These are phyloP conservation scores for Trichomalopsis sarcophagae DNA, from an alignment of 1,140 invertebrate genomes.

Conservation along the genomic window DNA sequence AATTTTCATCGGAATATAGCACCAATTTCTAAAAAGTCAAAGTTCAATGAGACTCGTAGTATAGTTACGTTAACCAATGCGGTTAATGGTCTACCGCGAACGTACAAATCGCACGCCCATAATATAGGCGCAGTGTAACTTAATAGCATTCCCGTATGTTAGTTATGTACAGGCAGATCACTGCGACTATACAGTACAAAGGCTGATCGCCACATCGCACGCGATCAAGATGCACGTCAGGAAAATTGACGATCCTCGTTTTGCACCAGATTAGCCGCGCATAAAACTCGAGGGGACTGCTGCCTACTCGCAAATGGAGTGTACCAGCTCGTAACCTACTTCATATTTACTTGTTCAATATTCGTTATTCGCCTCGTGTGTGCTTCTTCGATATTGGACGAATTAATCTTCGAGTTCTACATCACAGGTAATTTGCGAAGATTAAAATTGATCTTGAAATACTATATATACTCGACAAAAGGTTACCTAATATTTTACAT, in stretches of 20 bases:
- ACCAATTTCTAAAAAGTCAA: neutral
- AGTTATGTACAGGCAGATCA: constrained; percentile 65
- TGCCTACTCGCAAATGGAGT: neutral
- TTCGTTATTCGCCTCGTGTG: too few relatives aligned
- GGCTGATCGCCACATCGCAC: constrained; percentile 73
- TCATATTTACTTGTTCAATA: neutral
- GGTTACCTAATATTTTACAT: constrained; percentile 4
- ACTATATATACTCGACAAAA: neutral
- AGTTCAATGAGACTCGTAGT: neutral
- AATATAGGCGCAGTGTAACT: constrained; percentile 59
- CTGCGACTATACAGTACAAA: constrained; percentile 66
- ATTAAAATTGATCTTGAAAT: neutral
- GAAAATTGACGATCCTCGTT: constrained; percentile 67
- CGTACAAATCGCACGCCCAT: neutral
- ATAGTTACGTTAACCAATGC: neutral
- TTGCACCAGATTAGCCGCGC: constrained; percentile 22
- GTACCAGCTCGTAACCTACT: neutral
- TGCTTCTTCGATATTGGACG: neutral
- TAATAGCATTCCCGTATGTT: constrained; percentile 64
- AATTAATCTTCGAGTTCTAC: neutral
- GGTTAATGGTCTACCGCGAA: neutral
- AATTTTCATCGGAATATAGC: too few relatives aligned
- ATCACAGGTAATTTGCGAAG: neutral
- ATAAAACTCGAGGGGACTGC: neutral
- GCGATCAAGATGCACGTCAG: constrained; percentile 72